Evolutionary conservation across 2,888 invertebrate genomes (phyloP).

Genomic region (Gnatocerus cornutus): DNA sequence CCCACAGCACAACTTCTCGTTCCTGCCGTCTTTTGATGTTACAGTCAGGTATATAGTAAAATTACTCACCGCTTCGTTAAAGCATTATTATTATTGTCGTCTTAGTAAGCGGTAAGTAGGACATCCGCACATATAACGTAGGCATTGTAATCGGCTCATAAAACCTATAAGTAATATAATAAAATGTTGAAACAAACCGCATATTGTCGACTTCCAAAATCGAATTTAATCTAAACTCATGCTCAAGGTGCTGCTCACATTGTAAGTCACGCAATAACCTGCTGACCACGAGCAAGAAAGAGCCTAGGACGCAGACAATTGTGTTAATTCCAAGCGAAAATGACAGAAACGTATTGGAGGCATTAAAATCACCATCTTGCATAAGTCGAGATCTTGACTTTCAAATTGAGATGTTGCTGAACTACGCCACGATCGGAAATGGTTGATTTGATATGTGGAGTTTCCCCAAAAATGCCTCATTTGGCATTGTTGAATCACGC

Average conservation of each 20-base stretch:
- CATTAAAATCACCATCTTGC: not conserved
- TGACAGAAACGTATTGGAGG: no score
- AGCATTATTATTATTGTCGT: slow-evolving; percentile 51
- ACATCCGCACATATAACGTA: slow-evolving; percentile 55
- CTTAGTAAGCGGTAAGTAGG: slow-evolving; percentile 57
- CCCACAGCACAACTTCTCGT: not conserved
- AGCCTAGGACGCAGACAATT: slow-evolving; percentile 26
- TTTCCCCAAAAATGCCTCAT: no score
- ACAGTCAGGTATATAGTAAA: slow-evolving; percentile 8
- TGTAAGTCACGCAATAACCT: slow-evolving; percentile 24
- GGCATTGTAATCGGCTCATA: slow-evolving; percentile 36
- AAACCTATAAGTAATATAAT: slow-evolving; percentile 19
- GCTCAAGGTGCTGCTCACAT: slow-evolving; percentile 32
- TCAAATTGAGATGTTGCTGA: slow-evolving; percentile 27
- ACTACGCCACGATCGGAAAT: not conserved
- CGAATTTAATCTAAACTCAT: slow-evolving; percentile 18
- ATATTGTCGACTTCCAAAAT: slow-evolving; percentile 17
- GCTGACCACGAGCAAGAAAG: slow-evolving; percentile 33
- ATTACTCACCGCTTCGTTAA: not conserved
- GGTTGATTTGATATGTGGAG: no score
- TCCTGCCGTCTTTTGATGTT: slow-evolving; percentile 3
- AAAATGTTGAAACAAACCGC: slow-evolving; percentile 21
- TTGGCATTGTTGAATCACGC: slow-evolving; percentile 13
- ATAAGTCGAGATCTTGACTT: slow-evolving; percentile 27
- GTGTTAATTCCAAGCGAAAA: slow-evolving; percentile 7